These are phyloP conservation scores for Merops nubicus DNA, from an alignment of 2,113 vertebrate species.

Conservation along the genomic window DNA sequence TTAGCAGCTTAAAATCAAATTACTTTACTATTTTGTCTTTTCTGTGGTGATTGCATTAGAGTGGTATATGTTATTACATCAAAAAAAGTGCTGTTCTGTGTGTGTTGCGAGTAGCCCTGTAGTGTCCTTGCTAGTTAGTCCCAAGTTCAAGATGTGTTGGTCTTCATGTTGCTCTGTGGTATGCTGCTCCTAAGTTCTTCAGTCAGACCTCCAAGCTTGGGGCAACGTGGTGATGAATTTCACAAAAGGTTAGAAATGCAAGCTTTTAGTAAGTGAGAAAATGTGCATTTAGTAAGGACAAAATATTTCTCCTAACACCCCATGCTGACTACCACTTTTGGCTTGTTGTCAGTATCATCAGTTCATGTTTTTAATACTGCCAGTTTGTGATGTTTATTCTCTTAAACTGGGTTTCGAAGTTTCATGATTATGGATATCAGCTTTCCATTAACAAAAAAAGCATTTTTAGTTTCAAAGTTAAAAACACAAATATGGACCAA, in stretches of 20 bases:
- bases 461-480: not conserved
- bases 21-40: not conserved
- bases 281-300: not conserved
- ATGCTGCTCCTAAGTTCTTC: not conserved
- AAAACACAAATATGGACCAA: not conserved
- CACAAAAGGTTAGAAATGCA: not conserved
- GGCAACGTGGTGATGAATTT: not conserved
- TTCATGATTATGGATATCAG: not conserved
- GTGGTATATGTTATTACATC: not conserved
- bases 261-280: not conserved
- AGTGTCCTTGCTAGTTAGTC: not conserved
- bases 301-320: not conserved
- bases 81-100: not conserved
- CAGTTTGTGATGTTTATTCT: conserved; percentile 5
- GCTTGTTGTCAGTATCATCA: not conserved
- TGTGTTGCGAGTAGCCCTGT: not conserved
- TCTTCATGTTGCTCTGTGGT: not conserved
- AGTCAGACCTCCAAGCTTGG: not conserved
- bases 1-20: not conserved
- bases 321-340: conserved; percentile 2
- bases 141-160: not conserved
- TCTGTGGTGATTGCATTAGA: not conserved
- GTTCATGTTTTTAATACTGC: not conserved
- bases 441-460: not conserved
- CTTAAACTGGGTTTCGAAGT: not conserved